Evolutionary conservation across 1,140 invertebrate genomes (phyloP).

Genomic region (Drosophila bipectinata): DNA sequence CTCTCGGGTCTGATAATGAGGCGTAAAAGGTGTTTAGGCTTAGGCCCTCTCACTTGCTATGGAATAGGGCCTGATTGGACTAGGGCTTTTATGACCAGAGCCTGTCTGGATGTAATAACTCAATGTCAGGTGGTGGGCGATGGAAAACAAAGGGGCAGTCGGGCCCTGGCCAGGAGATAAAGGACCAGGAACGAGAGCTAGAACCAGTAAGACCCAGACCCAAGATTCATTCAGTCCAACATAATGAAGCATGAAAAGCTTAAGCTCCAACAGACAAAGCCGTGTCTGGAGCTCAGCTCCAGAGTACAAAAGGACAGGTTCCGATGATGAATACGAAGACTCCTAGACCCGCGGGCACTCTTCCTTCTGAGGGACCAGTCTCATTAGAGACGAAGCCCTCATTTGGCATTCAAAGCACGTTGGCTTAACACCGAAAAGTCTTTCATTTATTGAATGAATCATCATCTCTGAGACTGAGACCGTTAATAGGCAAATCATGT

Average conservation of each 20-base stretch:
- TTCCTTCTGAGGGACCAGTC: slow-evolving; percentile 44
- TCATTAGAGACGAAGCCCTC: slow-evolving; percentile 60
- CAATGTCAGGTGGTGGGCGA: slow-evolving; percentile 55
- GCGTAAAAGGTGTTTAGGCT: slow-evolving; percentile 37
- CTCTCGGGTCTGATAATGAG: slow-evolving; percentile 28
- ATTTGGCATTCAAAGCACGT: slow-evolving; percentile 65
- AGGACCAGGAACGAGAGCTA: slow-evolving; percentile 4
- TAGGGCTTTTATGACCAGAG: slow-evolving; percentile 16
- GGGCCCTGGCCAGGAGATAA: slow-evolving; percentile 6
- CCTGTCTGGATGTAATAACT: slow-evolving; percentile 69
- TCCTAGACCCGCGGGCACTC: slow-evolving; percentile 10
- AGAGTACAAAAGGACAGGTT: slow-evolving; percentile 20
- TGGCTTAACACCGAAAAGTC: slow-evolving; percentile 38
- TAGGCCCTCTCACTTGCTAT: slow-evolving; percentile 44
- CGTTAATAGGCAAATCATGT: slow-evolving; percentile 80
- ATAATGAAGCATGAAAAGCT: slow-evolving; percentile 72
- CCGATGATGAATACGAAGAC: slow-evolving; percentile 20
- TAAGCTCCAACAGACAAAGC: slow-evolving; percentile 60
- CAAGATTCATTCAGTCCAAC: slow-evolving; percentile 52
- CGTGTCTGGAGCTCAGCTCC: slow-evolving; percentile 28
- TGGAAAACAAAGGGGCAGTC: slow-evolving; percentile 44
- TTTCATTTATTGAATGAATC: slow-evolving; percentile 48
- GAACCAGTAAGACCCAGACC: neutral
- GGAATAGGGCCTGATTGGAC: slow-evolving; percentile 19
- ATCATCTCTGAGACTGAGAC: slow-evolving; percentile 47